Base-by-base conservation (phyloP, 35 echinoderm and acorn worm genomes). In the Lytechinus variegatus region DNA sequence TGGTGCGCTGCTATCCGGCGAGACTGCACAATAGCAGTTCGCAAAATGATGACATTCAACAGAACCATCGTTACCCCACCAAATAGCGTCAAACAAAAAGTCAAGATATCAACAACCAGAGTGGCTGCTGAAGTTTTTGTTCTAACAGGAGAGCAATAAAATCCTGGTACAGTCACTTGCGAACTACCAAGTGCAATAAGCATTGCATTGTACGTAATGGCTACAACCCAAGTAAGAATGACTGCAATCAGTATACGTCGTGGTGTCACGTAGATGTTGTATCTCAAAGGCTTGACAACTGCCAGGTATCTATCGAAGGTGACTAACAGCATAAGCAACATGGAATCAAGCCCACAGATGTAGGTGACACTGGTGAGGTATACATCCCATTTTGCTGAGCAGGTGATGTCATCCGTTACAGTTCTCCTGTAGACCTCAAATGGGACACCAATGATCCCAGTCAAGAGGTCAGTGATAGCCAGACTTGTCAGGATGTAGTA, bases 401-500 rank as follows among this genome's bases (percentile, higher is more conserved):
- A 97, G 29, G 96, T 97, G 21, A 93, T 86, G 52, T 87, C 87
- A 60, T 95, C 95, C 4, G 87, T 72, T 14, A 97, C 91, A 4
- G 92, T 29, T 21, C 96, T 61, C 9, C 55, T 54, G 10, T 94
- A 55, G 19, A 97, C 16, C 51, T 91, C 95, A 9, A 95, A 27
- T 6, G 97, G 97, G 19, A 95, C n/a, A 1, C 88, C 87, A 10
- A 97, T 53, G 0, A 86, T 13, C 5, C 96, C 96, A 11, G 96
- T 97, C 6, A 97, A 61, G 27, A 97, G 3, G 53, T 97, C 97
- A 27, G 92, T 79, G 9, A 96, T 52, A 9, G 97, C 95, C 52
- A 97, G 56, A 44, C 97, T 97, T 54, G 87, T 56, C 6, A 97
- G 52, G 52, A 96, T 89, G 51, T 96, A 96, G 60, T 97, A 92